Evolutionary conservation across 2,113 vertebrate genomes (phyloP), one percentile per base, ranked within the genome.

Genomic region (Paedocypris sp.): DNA sequence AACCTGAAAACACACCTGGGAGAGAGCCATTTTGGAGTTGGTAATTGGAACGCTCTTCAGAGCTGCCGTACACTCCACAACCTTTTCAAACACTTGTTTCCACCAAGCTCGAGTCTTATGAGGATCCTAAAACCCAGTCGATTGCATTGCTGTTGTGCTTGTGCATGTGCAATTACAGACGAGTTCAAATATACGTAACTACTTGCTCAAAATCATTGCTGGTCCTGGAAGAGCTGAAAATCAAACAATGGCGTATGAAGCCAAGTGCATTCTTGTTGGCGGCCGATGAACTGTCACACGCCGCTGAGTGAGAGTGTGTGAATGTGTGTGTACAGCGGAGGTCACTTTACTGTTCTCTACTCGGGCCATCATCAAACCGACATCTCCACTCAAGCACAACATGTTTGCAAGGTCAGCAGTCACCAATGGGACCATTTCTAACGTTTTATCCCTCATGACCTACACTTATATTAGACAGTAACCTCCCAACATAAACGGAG

Each of bases 381-480:
- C 42, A 22, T 56, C 12, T 64, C 32, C 51, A 56, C 31, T 64
- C 41, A 38, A 56, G 62, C 51, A 47, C 41, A 56, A 9, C 62
- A 38, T 56, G 50, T 64, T 54, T 64, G 62, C 52, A 46, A 64
- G 43, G 62, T 43, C 51, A 46, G 29, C 41, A 57, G 51, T 58
- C 39, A 58, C 54, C 54, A 58, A 43, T 58, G 54, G 54, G 54
- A 58, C 54, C 18, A 41, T 56, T 45, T 56, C 49, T n/a, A 47
- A 56, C 22, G 26, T 15, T 56, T 53, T 45, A 10, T 64, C 62
- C 51, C 51, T 11, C 11, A 4, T 12, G 62, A 64, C 22, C 32
- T 2, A 18, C 32, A 12, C 25, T 39, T 8, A 19, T 35, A 48
- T 57, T 47, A 57, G 47, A 47, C 35, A 39, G 38, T 11, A 7